A percentile compares a stretch with the other conserved stretches of the same genome.
Evolutionary conservation across 2,797 vertebrate genomes (phyloP).

Genomic region (Tamandua tetradactyla): DNA sequence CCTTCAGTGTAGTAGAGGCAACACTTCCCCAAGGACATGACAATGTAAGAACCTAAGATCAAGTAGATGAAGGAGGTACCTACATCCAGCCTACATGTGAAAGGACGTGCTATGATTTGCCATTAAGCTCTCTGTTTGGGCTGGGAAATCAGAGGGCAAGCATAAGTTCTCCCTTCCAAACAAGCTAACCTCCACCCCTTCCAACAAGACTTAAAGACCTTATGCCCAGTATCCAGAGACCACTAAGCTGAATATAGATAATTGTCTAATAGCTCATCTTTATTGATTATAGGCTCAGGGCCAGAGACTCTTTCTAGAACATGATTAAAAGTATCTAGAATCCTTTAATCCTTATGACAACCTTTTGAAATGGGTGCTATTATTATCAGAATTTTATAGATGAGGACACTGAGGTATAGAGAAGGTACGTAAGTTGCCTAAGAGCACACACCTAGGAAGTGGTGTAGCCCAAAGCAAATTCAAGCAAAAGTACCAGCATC

Average conservation of each 20-base stretch:
- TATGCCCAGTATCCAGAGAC: neutral
- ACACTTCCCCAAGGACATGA: neutral
- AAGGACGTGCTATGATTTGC: neutral
- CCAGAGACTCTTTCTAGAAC: neutral
- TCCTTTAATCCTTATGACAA: no score
- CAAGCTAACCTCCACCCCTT: accelerated
- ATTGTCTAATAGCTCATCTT: no score
- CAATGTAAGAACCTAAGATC: neutral
- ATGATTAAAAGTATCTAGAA: neutral
- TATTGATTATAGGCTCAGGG: no score
- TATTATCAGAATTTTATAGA: neutral
- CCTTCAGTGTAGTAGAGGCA: neutral
- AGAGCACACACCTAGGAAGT: no score
- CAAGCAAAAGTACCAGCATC: neutral
- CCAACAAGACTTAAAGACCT: neutral
- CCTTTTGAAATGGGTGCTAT: neutral
- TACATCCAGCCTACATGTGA: neutral
- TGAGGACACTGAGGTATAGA: neutral
- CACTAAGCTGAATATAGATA: neutral
- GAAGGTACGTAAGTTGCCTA: neutral
- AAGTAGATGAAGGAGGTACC: accelerated
- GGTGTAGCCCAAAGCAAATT: no score
- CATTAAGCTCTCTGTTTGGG: neutral
- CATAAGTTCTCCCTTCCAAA: neutral
- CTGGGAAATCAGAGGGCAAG: neutral